These are phyloP conservation scores for Centroberyx gerrardi DNA, from an alignment of 2,797 vertebrate species.

Conservation along the genomic window DNA sequence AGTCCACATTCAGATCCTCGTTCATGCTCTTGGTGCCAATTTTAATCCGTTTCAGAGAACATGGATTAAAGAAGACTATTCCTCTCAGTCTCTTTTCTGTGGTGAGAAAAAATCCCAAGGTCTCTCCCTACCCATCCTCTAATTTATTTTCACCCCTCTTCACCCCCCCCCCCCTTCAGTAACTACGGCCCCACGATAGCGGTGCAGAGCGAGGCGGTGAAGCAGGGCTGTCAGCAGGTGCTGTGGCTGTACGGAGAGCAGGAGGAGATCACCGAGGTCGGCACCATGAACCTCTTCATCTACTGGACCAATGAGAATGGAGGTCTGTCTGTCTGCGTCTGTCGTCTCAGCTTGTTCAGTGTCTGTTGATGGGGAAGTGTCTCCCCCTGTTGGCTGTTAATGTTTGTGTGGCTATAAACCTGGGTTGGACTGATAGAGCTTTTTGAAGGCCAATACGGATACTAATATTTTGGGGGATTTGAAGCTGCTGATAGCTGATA, in stretches of 20 bases:
- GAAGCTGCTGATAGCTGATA: too few relatives aligned
- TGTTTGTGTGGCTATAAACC: not conserved
- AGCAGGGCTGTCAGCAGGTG: constrained; percentile 91
- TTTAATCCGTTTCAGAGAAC: too few relatives aligned
- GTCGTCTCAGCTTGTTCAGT: not conserved
- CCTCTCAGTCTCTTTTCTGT: too few relatives aligned
- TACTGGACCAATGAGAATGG: constrained; percentile 90
- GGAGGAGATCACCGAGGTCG: constrained; percentile 92
- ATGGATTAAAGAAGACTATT: too few relatives aligned
- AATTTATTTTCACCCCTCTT: not conserved
- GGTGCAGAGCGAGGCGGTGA: constrained; percentile 87
- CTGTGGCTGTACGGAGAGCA: constrained; percentile 91
- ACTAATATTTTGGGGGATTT: too few relatives aligned
- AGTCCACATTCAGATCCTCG: too few relatives aligned
- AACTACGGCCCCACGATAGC: constrained; percentile 93
- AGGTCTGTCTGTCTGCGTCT: constrained; percentile 78
- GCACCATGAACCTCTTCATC: constrained; percentile 96
- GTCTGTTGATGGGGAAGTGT: not conserved
- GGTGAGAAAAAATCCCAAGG: too few relatives aligned
- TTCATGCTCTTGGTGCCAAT: too few relatives aligned
- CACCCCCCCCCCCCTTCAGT: constrained; percentile 65
- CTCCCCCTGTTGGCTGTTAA: not conserved
- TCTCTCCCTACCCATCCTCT: too few relatives aligned
- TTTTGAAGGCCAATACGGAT: too few relatives aligned
- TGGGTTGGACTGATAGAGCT: too few relatives aligned